Conservation (phyloP, 2,113 vertebrate genomes). For the Ariopsis seemanni region DNA sequence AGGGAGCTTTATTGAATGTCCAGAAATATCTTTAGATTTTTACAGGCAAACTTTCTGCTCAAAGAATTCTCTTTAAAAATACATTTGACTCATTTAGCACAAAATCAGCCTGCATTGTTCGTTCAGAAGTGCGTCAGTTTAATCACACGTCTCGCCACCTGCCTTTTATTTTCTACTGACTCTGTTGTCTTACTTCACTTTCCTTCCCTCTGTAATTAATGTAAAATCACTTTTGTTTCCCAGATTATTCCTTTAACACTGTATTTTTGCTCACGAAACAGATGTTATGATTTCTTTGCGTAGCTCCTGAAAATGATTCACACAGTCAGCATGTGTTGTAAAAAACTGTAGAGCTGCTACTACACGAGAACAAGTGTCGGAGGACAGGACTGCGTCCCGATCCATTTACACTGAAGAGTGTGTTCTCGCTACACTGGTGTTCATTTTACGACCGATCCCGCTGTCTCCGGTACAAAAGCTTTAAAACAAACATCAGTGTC, state of each 20-base stretch:
- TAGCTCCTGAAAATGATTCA: neutral
- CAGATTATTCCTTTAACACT: too few relatives aligned
- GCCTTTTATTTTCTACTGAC: neutral
- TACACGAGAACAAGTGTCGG: neutral
- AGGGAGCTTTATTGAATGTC: conserved; percentile 13
- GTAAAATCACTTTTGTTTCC: neutral
- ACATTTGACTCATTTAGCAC: conserved; percentile 5
- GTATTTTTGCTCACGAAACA: neutral
- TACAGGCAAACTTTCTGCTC: neutral
- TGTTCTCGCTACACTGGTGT: neutral
- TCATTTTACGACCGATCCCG: neutral
- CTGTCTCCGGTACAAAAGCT: too few relatives aligned
- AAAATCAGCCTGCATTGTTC: neutral
- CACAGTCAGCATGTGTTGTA: neutral
- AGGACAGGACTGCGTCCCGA: neutral
- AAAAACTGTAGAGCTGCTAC: neutral
- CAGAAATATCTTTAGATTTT: neutral
- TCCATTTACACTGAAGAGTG: neutral
- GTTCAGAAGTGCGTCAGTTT: neutral
- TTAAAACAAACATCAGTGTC: too few relatives aligned
- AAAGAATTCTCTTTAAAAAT: neutral
- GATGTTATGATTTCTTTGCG: neutral
- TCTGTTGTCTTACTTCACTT: neutral
- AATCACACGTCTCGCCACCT: neutral
- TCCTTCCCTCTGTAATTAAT: neutral